Base-by-base conservation (phyloP, 2,888 invertebrate species). In the Drosophila setosimentum region DNA sequence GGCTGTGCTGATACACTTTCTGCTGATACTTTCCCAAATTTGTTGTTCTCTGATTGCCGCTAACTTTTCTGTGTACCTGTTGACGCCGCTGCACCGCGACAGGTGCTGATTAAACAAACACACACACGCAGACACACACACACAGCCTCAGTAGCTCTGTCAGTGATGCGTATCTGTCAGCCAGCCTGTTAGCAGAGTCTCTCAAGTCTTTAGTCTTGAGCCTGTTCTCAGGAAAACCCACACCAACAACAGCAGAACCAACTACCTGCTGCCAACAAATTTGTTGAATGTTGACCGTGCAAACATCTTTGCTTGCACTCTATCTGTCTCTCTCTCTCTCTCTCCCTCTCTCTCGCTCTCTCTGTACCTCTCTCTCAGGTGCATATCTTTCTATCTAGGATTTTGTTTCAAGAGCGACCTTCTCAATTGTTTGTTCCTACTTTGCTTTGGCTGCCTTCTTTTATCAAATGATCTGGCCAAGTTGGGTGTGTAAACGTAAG, bases 61-160 rank as follows among this genome's bases (percentile, higher is more conserved):
- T 76, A 65, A 76, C 76, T 61, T 71, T 77, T 57, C 27, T 71
- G 71, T 70, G 70, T 79, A 84, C 89, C 83, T 87, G 89, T 87
- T 87, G 78, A 72, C 89, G 87, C 76, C 78, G 81, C 50, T 67
- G 54, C 69, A 53, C 45, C 80, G 90, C 88, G 85, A 88, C 85
- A 85, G 85, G 90, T 85, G 85, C 90, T 85, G 85, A 85, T 90
- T 90, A 86, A 90, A 73, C 88, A 90, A 85, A 90, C 79, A 89
- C 88, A 89, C 82, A 68, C 82, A 77, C 57, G 30, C 30, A 30
- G 30, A 30, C 30, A 89, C 82, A 89, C 82, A 85, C 83, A 68
- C 81, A 77, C 55, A 68, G 70, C 49, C 57, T 78, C 48, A 59
- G 48, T 61, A 50, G 35, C 27, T 37, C 55, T 57, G 49, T 18